Percentiles rank a stretch among this genome's conserved stretches.
Evolutionary conservation across 2,797 vertebrate species (phyloP).

Genomic region (Lophotriccus pileatus): DNA sequence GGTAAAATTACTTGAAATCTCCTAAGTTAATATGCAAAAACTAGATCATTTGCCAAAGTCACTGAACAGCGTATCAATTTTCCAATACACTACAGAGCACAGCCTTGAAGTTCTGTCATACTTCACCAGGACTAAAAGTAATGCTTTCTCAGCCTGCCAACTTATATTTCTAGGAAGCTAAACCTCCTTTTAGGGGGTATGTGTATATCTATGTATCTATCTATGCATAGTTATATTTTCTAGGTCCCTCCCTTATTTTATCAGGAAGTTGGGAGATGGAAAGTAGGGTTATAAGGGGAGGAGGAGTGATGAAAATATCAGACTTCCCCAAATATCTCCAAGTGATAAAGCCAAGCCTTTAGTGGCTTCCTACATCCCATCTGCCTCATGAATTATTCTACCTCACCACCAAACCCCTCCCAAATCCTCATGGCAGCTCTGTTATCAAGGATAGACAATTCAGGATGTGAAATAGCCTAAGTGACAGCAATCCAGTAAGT

Average conservation of each 20-base stretch:
- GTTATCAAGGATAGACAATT: not conserved
- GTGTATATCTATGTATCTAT: not conserved
- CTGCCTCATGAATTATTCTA: not conserved
- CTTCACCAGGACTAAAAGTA: rapidly evolving
- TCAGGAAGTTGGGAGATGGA: not conserved
- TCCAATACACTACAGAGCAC: not conserved
- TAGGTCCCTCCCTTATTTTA: not conserved
- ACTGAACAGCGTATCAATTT: not conserved
- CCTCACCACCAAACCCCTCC: not conserved
- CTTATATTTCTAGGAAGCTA: not conserved
- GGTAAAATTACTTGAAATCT: not conserved
- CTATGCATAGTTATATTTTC: not conserved
- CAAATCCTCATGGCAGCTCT: not conserved
- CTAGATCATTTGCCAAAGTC: not conserved
- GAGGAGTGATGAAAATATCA: not conserved
- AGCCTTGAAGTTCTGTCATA: not conserved
- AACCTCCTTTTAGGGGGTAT: not conserved
- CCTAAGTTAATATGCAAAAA: not conserved
- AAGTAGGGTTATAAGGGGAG: not conserved
- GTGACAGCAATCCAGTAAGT: not conserved
- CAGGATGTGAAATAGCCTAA: not conserved
- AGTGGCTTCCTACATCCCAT: conserved; percentile 17
- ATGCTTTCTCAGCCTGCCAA: not conserved
- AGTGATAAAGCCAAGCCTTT: not conserved
- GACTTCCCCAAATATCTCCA: conserved; percentile 10